A percentile compares a stretch with the other conserved stretches of the same genome.
phyloP scores from a whole-genome alignment of 2,113 vertebrate genomes.

The Anarhynchus alexandrinus region DNA sequence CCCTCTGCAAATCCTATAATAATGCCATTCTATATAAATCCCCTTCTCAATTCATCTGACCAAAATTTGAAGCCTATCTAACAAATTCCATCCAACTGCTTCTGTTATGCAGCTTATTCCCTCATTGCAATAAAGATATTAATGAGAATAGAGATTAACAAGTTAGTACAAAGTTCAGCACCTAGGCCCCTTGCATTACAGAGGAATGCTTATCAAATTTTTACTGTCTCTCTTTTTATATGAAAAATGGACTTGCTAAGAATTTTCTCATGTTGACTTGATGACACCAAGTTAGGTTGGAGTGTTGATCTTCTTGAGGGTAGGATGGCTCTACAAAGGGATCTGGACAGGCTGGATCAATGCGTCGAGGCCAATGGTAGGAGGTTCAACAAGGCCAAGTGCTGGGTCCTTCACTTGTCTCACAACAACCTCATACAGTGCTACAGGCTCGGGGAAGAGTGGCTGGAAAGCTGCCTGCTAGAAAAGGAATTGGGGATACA shows the following conservation, averaged over 20 bases:
- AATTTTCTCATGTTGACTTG: neutral
- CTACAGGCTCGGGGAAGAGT: neutral
- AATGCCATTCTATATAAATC: rapidly evolving
- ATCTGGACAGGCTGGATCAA: neutral
- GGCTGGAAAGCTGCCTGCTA: neutral
- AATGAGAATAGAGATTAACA: neutral
- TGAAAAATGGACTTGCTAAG: neutral
- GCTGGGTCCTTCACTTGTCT: neutral
- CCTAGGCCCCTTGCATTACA: neutral
- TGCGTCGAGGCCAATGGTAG: neutral
- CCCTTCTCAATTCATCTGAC: neutral
- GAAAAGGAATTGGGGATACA: neutral
- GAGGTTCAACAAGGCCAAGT: neutral
- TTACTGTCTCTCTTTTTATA: neutral
- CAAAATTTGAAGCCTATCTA: neutral
- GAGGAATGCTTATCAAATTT: neutral
- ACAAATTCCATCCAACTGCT: neutral
- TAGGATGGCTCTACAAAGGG: neutral
- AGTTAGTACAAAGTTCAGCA: neutral
- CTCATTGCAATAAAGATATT: neutral
- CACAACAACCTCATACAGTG: neutral
- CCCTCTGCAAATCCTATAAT: neutral
- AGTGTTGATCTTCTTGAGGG: neutral
- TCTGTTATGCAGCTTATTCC: neutral
- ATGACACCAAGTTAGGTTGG: neutral